Percentiles rank a stretch among this genome's conserved stretches.
Evolutionary conservation across 2,113 vertebrate species (phyloP).

Genomic region (Tilapia sparmanii): DNA sequence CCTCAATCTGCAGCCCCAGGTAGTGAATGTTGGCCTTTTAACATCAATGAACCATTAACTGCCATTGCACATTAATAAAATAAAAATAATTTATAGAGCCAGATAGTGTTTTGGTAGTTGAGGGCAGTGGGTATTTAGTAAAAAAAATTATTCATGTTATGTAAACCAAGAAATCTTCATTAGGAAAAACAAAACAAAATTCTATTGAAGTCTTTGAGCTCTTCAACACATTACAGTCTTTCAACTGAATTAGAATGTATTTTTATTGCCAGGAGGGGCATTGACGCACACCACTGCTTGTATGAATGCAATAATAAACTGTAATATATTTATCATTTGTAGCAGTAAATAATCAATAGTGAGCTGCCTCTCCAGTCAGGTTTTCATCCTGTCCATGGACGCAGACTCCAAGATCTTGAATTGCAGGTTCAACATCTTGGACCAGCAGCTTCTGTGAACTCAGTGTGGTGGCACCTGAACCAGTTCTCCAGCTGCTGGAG

Average conservation of each 20-base stretch:
- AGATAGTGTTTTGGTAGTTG: background rate
- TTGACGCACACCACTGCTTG: background rate
- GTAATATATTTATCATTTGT: background rate
- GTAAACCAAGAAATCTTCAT: background rate
- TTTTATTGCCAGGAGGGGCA: background rate
- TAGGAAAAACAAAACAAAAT: background rate
- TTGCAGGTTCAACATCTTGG: background rate
- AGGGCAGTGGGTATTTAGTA: background rate
- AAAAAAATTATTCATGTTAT: background rate
- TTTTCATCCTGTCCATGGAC: background rate
- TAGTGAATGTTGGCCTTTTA: background rate
- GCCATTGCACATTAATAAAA: background rate
- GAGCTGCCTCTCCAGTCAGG: background rate
- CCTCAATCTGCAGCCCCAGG: background rate
- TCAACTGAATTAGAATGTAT: background rate
- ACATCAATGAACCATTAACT: background rate
- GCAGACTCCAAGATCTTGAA: background rate
- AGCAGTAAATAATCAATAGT: background rate
- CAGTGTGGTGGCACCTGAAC: background rate
- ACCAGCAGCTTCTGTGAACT: background rate
- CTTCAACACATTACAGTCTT: background rate
- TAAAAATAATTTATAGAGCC: background rate
- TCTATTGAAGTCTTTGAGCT: background rate
- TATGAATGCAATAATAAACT: background rate
- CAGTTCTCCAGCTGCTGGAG: background rate